Evolutionary conservation across 2,113 vertebrate genomes (phyloP), one percentile per base, ranked within the genome.

Genomic region (Mus spicilegus): DNA sequence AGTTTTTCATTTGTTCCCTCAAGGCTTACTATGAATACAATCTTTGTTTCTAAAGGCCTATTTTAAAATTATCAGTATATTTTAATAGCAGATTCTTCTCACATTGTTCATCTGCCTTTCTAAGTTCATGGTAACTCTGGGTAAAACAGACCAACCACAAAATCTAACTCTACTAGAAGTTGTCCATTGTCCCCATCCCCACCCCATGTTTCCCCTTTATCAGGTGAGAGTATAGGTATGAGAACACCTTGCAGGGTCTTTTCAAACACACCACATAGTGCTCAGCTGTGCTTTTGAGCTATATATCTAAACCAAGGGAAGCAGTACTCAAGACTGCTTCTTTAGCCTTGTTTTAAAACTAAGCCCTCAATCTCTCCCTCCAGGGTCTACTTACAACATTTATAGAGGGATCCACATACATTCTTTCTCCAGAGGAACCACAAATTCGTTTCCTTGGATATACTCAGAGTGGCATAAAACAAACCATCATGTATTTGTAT

Each of bases 41-140:
- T 76, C 28, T 26, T 93, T 30, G n/a, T 75, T 93, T 30, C 58
- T 75, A 91, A 20, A 49, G 82, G 61, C 65, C 77, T 63, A 58
- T 88, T 70, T 93, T 95, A 69, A 39, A 92, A 58, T 88, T 92
- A 58, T 72, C 36, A 70, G 87, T 69, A 49, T 56, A 10, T 89
- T 77, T 49, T 20, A 76, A 86, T 56, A 17, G 14, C 33, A n/a
- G 24, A 6, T 88, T 92, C 20, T 36, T 61, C 26, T 73, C 88
- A 95, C 89, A 77, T 73, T 61, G 90, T 11, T 56, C 65, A 61
- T 54, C 46, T 49, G 19, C 16, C 69, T 96, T 76, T 84, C 16
- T 16, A n/a, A n/a, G 1, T 4, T 63, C 26, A 28, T 69, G 10
- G 2, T 81, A 65, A 14, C n/a, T 69, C 28, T 54, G 9, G n/a